Base-by-base conservation (phyloP, 2,113 vertebrate species). In the Damaliscus lunatus region DNA sequence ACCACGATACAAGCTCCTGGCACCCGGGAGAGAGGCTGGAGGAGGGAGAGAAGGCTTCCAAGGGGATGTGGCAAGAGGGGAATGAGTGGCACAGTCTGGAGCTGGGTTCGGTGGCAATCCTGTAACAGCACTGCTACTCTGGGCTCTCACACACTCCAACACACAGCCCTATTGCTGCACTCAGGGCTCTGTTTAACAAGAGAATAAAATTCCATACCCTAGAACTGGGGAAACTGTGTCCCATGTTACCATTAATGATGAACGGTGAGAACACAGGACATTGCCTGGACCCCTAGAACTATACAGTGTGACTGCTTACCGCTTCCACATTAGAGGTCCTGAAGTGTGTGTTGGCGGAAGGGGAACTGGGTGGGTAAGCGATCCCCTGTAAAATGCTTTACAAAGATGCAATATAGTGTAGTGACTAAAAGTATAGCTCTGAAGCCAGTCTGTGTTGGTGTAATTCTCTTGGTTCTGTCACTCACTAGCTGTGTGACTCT, bases 81-180 rank as follows among this genome's bases (percentile, higher is more conserved):
- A 62, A 19, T n/a, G 77, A 50, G 57, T 3, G 36, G 55, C 7
- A 1, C 7, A 40, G 64, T 36, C 48, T 40, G 67, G 53, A 85
- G 14, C 53, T 6, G 0, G 1, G 3, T 3, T 7, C 48, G 46
- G 1, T n/a, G 29, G 87, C 21, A n/a, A 3, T 15, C 16, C 74
- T 77, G 1, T 53, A 33, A 80, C 6, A 9, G 31, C 15, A 29
- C 31, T 17, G 13, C 46, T 83, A 0, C 50, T 92, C 60, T 57
- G 80, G 52, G 25, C 31, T 86, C 55, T 60, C 27, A n/a, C 46
- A n/a, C 16, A 64, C 8, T 27, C 23, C 88, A 74, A 11, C 9
- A 15, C 36, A 80, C 29, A 27, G 53, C 46, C 23, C 64, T 78
- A 7, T 21, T 67, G 80, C 31, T 29, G 48, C 50, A 33, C 55